Evolutionary conservation across 2,888 invertebrate species (phyloP).

Genomic region (Esperia sulphurella): DNA sequence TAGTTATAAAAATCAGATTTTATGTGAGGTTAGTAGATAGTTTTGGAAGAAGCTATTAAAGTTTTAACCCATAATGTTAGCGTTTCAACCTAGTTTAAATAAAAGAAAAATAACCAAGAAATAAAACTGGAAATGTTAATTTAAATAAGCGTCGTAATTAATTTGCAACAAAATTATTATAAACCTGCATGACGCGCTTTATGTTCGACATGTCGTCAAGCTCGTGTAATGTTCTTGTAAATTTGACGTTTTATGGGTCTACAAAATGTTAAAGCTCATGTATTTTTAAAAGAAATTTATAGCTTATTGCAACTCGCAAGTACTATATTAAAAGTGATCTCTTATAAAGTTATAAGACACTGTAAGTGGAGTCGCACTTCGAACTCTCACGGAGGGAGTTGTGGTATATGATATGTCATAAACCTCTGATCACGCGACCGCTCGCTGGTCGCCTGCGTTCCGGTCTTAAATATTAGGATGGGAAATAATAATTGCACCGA

Average conservation of each 20-base stretch:
- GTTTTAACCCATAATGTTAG: no score
- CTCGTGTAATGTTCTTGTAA: constrained; percentile 46
- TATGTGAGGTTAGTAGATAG: no score
- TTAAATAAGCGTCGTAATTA: constrained; percentile 44
- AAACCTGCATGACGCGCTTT: constrained; percentile 35
- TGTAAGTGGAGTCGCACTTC: no score
- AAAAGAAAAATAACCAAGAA: not conserved
- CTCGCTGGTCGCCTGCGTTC: constrained; percentile 8
- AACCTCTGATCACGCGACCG: constrained; percentile 12
- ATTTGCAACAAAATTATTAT: constrained; percentile 49
- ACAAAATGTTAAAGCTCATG: constrained; percentile 36
- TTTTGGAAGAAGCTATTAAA: not conserved
- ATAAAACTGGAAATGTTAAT: constrained; percentile 11
- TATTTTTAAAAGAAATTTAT: constrained; percentile 33
- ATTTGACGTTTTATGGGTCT: constrained; percentile 48
- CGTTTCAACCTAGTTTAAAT: no score
- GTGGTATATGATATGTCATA: constrained; percentile 14
- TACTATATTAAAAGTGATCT: not conserved
- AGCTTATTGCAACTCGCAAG: constrained; percentile 7
- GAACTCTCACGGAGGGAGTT: no score
- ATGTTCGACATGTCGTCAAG: constrained; percentile 40
- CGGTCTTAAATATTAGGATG: constrained; percentile 29
- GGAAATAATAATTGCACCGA: constrained; percentile 63
- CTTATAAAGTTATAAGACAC: not conserved
- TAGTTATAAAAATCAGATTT: no score